Base-by-base conservation (phyloP, 2,888 invertebrate genomes). In the Lysandra coridon region DNA sequence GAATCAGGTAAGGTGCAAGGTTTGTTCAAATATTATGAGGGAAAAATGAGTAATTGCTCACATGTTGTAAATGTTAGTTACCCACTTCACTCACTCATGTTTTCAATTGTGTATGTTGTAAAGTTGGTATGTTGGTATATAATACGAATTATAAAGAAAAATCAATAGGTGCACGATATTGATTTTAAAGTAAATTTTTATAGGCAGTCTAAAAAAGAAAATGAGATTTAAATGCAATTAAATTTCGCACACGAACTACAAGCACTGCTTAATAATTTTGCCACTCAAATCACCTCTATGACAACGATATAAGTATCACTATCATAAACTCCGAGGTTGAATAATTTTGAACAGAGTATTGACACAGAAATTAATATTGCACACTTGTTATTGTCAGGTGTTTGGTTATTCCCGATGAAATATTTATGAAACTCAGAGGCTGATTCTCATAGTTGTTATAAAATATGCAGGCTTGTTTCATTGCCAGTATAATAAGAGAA, bases 341-440 rank as follows among this genome's bases (percentile, higher is more conserved):
- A 60, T n/a, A 60, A 60, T 6, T 60, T n/a, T n/a, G 6, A 60
- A 60, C n/a, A 60, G n/a, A 6, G 3, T 60, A 60, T 62, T 17
- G 62, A 23, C 64, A 64, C 60, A n/a, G 64, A 30, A 64, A 64
- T 64, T 64, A 64, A 64, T 64, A 64, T 30, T 64, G 64, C 64
- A 23, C 64, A 64, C 64, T 64, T 64, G 64, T 62, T 64, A 30
- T 3, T 64, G 64, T 64, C 64, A 64, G 64, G 64, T 64, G 64
- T 64, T 64, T 64, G 23, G 64, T 64, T 30, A 64, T 64, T 2
- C 7, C 10, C 30, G 23, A 64, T 64, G 30, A 64, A 64, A 64
- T 64, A 23, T 64, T 64, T 30, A 64, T 64, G 23, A 64, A 64
- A 30, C 10, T 64, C 64, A 30, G 7, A 64, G 64, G 64, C 10